phyloP scores from a whole-genome alignment of 2,888 invertebrate genomes.

The Subacronicta megacephala region DNA sequence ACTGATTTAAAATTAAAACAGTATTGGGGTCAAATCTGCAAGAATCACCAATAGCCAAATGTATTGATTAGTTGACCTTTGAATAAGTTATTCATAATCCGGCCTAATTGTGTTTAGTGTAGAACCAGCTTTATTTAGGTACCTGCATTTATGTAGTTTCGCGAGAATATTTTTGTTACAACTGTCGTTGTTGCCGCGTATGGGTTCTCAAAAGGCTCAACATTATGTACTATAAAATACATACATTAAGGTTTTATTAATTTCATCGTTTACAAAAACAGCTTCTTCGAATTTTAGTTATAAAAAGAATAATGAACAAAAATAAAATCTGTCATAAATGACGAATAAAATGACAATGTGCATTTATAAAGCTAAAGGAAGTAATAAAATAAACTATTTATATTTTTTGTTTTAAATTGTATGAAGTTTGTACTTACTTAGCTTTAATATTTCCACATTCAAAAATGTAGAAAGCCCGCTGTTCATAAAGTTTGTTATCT shows the following conservation, averaged over 20 bases:
- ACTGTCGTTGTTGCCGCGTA: no score
- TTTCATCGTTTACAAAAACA: constrained; percentile 20
- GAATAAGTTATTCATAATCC: constrained; percentile 21
- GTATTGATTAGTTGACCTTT: constrained; percentile 12
- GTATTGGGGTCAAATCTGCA: constrained; percentile 7
- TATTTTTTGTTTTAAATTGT: constrained; percentile 10
- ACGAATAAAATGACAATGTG: constrained; percentile 11
- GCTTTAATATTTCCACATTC: constrained; percentile 17
- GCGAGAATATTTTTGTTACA: no score
- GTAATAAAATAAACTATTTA: constrained; percentile 34
- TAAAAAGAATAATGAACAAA: background rate
- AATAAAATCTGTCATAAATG: constrained; percentile 1
- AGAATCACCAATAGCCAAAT: constrained; percentile 7
- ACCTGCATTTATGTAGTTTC: background rate
- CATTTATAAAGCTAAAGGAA: constrained; percentile 4
- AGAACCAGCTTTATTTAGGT: constrained; percentile 7
- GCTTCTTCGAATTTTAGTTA: constrained; percentile 7
- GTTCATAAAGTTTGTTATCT: constrained; percentile 23
- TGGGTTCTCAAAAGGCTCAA: no score
- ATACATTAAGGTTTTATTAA: constrained; percentile 23
- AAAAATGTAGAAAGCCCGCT: constrained; percentile 26
- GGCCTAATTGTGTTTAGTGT: constrained; percentile 1
- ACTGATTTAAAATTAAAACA: constrained; percentile 41
- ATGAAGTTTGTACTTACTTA: no score
- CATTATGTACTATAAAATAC: no score